Evolutionary conservation across 1,140 invertebrate genomes (phyloP).

Genomic region (Diorhabda carinulata): DNA sequence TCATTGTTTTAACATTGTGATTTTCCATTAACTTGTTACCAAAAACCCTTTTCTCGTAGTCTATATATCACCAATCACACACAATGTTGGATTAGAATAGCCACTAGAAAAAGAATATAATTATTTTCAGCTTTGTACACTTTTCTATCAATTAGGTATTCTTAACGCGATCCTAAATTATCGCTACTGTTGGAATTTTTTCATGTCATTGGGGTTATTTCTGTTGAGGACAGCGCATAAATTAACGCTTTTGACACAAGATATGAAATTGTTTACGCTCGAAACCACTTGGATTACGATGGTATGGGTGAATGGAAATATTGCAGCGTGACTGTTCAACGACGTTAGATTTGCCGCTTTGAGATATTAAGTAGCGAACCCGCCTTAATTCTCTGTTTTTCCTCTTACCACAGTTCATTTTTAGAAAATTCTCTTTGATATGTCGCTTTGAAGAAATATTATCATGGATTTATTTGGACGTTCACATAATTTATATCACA

Average conservation of each 20-base stretch:
- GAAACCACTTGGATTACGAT: constrained; percentile 4
- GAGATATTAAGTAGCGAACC: not conserved
- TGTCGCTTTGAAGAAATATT: constrained; percentile 7
- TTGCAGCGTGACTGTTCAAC: not conserved
- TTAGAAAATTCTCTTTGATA: not conserved
- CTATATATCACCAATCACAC: no score
- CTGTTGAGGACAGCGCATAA: not conserved
- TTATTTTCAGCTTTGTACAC: no score
- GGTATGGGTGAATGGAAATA: not conserved
- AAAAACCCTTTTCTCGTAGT: no score
- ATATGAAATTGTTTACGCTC: constrained; percentile 11
- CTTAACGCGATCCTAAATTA: not conserved
- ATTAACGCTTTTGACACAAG: constrained; percentile 4
- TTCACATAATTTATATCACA: no score
- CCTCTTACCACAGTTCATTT: not conserved
- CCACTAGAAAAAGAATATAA: no score
- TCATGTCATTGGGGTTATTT: constrained; percentile 3
- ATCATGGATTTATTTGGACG: not conserved
- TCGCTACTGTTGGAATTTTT: not conserved
- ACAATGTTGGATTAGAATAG: no score
- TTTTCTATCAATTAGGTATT: no score
- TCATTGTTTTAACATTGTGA: no score
- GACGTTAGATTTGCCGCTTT: not conserved
- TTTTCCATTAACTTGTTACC: no score
- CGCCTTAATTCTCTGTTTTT: not conserved